Percentiles rank a stretch among this genome's conserved stretches.
Conservation (phyloP, 2,797 vertebrate species). For the Pipistrellus nathusii region DNA sequence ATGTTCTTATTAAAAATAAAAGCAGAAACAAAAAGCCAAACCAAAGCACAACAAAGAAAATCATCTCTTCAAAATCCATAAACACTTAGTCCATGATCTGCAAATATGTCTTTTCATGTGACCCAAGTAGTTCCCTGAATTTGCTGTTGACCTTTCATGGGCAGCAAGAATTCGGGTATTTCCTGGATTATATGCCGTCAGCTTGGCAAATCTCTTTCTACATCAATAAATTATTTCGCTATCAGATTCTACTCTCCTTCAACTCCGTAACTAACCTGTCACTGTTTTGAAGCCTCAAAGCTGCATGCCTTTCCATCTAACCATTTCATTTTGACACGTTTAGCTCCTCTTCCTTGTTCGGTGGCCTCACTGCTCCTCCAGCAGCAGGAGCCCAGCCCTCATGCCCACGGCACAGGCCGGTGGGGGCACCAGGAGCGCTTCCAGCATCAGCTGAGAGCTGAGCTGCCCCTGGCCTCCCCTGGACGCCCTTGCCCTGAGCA, state of each 20-base stretch:
- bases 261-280: neutral
- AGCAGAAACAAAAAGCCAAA: neutral
- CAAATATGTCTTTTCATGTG: neutral
- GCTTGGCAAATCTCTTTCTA: slow-evolving; percentile 22
- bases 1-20: neutral
- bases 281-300: neutral
- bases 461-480: neutral
- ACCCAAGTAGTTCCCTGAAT: neutral
- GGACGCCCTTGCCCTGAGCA: neutral
- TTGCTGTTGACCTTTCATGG: neutral
- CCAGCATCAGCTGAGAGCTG: neutral
- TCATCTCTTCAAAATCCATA: neutral
- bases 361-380: neutral
- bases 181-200: neutral
- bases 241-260: neutral
- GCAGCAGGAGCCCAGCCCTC: neutral
- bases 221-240: slow-evolving; percentile 19
- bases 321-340: neutral
- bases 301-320: neutral
- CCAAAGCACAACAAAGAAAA: neutral
- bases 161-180: neutral
- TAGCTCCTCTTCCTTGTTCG: rapidly evolving
- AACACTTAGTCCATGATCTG: neutral
- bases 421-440: neutral
- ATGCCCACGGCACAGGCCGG: neutral